Conservation (phyloP, 2,888 invertebrate species). For the Pediacus dermestoides region DNA sequence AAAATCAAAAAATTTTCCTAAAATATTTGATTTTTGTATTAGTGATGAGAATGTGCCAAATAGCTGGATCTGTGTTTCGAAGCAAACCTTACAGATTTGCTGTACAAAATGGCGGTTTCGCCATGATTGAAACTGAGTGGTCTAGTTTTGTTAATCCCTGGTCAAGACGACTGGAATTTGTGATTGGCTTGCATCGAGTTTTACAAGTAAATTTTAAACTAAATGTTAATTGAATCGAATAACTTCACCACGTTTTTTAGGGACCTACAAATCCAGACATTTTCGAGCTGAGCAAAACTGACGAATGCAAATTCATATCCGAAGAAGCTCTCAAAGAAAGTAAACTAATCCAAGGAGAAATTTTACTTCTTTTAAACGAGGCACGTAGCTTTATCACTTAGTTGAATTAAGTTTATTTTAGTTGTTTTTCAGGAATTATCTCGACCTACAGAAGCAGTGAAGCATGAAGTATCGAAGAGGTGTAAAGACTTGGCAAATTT, state of each 20-base stretch:
- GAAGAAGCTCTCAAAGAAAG: slow-evolving; percentile 62
- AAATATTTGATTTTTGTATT: slow-evolving; percentile 21
- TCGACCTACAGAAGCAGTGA: slow-evolving; percentile 53
- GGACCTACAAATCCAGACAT: slow-evolving; percentile 76
- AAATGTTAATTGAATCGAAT: slow-evolving; percentile 4
- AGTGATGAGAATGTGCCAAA: slow-evolving; percentile 68
- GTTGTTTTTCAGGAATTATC: slow-evolving; percentile 38
- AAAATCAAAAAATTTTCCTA: slow-evolving; percentile 7
- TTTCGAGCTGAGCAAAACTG: slow-evolving; percentile 55
- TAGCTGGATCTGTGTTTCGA: slow-evolving; percentile 62
- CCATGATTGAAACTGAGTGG: slow-evolving; percentile 89
- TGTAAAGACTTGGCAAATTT: slow-evolving; percentile 71
- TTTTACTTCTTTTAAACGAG: slow-evolving; percentile 65
- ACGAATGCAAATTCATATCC: slow-evolving; percentile 49
- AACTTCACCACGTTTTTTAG: slow-evolving; percentile 44
- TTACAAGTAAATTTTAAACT: slow-evolving; percentile 56
- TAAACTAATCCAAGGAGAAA: slow-evolving; percentile 62
- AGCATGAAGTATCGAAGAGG: slow-evolving; percentile 63
- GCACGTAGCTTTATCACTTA: slow-evolving; percentile 37
- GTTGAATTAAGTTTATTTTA: not conserved
- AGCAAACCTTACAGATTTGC: slow-evolving; percentile 77
- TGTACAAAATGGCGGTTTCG: slow-evolving; percentile 78
- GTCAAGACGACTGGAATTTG: slow-evolving; percentile 85
- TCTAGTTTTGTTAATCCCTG: slow-evolving; percentile 91
- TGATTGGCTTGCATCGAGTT: slow-evolving; percentile 79